Base-by-base conservation (phyloP, 2,888 invertebrate species). In the Autographa pulchrina region DNA sequence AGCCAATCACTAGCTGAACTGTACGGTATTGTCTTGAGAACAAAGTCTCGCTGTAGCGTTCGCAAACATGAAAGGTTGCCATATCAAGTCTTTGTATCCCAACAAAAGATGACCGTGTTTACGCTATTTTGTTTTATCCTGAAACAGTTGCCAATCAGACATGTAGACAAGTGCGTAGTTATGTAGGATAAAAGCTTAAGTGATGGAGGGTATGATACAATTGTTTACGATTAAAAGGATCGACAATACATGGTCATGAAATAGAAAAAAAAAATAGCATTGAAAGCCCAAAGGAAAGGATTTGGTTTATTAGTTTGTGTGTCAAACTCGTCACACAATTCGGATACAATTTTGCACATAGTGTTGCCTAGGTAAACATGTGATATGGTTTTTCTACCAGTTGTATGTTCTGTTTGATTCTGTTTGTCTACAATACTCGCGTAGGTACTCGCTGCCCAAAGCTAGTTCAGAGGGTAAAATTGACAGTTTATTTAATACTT, bases 1-100 rank as follows among this genome's bases (percentile, higher is more conserved):
- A 66, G 52, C 32, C 58, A 48, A 68, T 54, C 58, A 59, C 32
- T 66, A 41, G 65, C 32, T 65, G 56, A 68, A 68, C 62, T 60
- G 56, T 25, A 52, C 65, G 1, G 41, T 16, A 59, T 75, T 71
- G 65, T 75, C 25, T 2, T 13, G 8, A 25, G 63, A 16, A 65
- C 71, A 75, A 70, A n/a, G 64, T 25, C 13, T 41, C 25, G 14
- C 54, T 20, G 58, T 59, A 62, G 35, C 43, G 25, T 61, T 58
- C 5, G 35, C 32, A 11, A 31, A 20, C 52, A 41, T 9, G 31
- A 48, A 48, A n/a, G 35, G 18, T 54, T 11, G 20, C 11, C 59
- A 31, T 59, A n/a, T 59, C 32, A 32, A 32, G 16, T 59, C 31
- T 32, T 32, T 59, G 31, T 32, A 31, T 32, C n/a, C 16, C 32